These are phyloP conservation scores for Mionectes macconnelli DNA, from an alignment of 2,113 vertebrate genomes.

Conservation along the genomic window DNA sequence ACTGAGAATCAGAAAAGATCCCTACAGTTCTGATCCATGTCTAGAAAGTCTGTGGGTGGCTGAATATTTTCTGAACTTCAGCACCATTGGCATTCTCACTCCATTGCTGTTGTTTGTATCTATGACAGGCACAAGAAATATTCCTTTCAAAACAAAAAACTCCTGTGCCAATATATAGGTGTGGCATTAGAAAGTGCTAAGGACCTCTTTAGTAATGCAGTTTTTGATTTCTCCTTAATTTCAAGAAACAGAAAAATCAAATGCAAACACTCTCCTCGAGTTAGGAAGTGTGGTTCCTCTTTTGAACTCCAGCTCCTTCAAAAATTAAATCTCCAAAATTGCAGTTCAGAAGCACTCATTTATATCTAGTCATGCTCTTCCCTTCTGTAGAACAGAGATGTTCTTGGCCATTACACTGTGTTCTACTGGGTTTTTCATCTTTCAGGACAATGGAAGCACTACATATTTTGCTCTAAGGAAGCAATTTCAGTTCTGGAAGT, in stretches of 20 bases:
- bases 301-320: neutral
- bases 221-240: neutral
- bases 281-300: neutral
- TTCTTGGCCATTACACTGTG: neutral
- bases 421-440: rapidly evolving
- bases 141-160: neutral
- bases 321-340: neutral
- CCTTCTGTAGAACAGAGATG: neutral
- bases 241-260: neutral
- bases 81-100: rapidly evolving
- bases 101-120: neutral
- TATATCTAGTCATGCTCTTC: neutral
- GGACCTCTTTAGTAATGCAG: neutral
- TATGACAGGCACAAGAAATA: neutral
- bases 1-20: neutral
- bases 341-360: neutral
- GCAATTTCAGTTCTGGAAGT: neutral
- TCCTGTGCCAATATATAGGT: rapidly evolving
- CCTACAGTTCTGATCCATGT: neutral
- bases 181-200: neutral
- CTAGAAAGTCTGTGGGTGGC: neutral
- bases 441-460: neutral
- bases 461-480: neutral
- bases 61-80: neutral
- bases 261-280: neutral